These are phyloP conservation scores for Hetaerina titia DNA, from an alignment of 2,888 invertebrate genomes.

Conservation along the genomic window DNA sequence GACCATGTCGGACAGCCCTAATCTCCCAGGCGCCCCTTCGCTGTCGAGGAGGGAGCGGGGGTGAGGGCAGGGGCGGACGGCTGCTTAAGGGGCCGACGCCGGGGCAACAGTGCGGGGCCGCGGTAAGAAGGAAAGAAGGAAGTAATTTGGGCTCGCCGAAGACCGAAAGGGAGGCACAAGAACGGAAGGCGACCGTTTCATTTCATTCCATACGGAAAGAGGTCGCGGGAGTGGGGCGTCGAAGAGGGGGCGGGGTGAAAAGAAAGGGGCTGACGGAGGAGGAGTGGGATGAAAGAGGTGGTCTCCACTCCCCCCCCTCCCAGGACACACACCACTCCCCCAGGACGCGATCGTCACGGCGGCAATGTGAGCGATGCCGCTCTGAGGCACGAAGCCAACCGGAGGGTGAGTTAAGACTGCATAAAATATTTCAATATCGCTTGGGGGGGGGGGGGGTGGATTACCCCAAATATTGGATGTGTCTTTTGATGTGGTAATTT, in stretches of 20 bases:
- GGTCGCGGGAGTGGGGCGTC: background rate
- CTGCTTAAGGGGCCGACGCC: background rate
- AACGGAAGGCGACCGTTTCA: constrained; percentile 8
- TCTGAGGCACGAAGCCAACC: background rate
- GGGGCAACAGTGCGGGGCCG: background rate
- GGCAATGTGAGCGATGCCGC: background rate
- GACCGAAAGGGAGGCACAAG: background rate
- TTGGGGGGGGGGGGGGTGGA: too few species aligned
- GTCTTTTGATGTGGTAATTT: too few species aligned
- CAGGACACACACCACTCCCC: background rate
- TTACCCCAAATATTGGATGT: too few species aligned
- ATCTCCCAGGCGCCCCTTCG: background rate
- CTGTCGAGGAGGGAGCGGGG: background rate
- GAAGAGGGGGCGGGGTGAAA: background rate
- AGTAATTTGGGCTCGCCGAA: constrained; percentile 37
- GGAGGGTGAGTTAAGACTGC: background rate
- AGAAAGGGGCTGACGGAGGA: background rate
- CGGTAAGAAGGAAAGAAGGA: constrained; percentile 18
- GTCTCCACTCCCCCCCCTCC: background rate
- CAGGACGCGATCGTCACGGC: background rate
- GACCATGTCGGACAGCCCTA: background rate
- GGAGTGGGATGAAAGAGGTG: background rate
- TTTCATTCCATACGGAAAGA: constrained; percentile 7
- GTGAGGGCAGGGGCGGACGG: background rate
- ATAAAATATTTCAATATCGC: background rate